Evolutionary conservation across 2,888 invertebrate species (phyloP), one percentile per base, ranked within the genome.

Genomic region (Papilio demoleus): DNA sequence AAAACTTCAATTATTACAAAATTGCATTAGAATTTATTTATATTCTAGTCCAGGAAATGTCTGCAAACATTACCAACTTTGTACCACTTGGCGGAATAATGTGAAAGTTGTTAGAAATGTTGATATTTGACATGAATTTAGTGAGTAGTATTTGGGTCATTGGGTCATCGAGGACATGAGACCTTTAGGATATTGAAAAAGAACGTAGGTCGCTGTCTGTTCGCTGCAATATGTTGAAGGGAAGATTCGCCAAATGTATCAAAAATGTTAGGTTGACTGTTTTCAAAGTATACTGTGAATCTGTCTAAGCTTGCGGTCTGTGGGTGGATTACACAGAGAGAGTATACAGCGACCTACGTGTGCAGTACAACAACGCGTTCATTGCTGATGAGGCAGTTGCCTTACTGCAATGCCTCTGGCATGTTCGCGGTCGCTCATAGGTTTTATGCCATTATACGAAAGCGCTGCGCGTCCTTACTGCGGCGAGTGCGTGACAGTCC

Each of bases 241-340:
- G 66, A 42, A 66, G 66, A 36, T 63, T 63, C 14, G 63, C 63
- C 9, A 34, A 38, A 31, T 63, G 63, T 47, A 63, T 14, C 9
- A 59, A 59, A 42, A 6, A 66, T 5, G 66, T 66, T 4, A 66
- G 59, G 34, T 4, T 58, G 22, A 66, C 42, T 8, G 34, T 66
- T 42, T 66, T 66, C 31, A 66, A 66, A 59, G 58, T 59, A 17
- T 66, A 31, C 17, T 66, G 59, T 17, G 59, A 42, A 40, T 66
- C 66, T 14, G 40, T 66, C 17, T 66, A 66, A 31, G 36, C 58
- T 40, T 31, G 66, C 34, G 27, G 58, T 50, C 58, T 66, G 59
- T 66, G 66, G 66, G 59, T 59, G 11, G 45, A 31, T 42, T 66
- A 42, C 53, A 59, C 59, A 14, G 45, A 27, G 36, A 17, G 50